Base-by-base conservation (phyloP, 2,797 vertebrate genomes). In the Gila robusta region DNA sequence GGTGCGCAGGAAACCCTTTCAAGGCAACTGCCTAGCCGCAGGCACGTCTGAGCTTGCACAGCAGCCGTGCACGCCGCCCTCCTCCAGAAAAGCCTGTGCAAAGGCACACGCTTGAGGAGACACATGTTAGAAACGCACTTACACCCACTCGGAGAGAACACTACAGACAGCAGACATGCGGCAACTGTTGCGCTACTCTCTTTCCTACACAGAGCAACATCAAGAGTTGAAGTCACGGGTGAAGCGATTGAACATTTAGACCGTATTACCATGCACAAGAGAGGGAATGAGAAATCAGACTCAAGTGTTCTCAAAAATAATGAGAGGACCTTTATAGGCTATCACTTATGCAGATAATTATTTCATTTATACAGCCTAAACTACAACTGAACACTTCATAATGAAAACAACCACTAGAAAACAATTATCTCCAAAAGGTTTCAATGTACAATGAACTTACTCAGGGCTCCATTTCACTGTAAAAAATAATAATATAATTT, bases 21-120 rank as follows among this genome's bases (percentile, higher is more conserved):
- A 73, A 84, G 81, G 86, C 71, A 79, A 37, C 72, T 26, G 49
- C 66, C 70, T 86, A 85, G 86, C 69, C 85, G 77, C 88, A 90
- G 87, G 91, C 93, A 91, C 90, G 94, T 89, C 91, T 90, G 89
- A 89, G 94, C 94, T 89, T 91, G 93, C 88, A 67, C 85, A 81
- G 76, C 90, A 87, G 17, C 67, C 49, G 56, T 88, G 85, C 90
- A 84, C 54, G 32, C 19, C 56, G 67, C 37, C 81, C 86, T 89
- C 73, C 85, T 79, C 87, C 86, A 81, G 21, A 67, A 79, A 39
- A 17, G 37, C 81, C 79, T 81, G 32, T 89, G 54, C 82, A 71
- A 90, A 87, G 89, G 81, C 87, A 59, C 21, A 79, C 10, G 26
- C 64, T 85, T 1, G 84, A 84, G 89, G 88, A 91, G 89, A 92